These are phyloP conservation scores for Neomonachus schauinslandi DNA, from an alignment of 2,113 vertebrate species.

Conservation along the genomic window DNA sequence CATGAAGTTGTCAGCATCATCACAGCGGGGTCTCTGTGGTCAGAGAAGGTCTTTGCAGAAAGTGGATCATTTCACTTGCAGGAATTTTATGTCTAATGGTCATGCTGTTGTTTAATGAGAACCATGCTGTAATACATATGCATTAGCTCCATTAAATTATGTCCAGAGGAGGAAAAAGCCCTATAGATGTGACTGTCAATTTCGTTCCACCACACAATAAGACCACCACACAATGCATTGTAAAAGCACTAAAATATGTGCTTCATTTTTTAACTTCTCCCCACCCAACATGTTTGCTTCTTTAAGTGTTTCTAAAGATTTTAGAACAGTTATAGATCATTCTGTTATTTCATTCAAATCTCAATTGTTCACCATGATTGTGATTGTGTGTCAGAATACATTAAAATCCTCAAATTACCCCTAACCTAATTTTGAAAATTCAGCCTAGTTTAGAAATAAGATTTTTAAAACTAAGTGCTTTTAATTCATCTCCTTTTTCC, in stretches of 20 bases:
- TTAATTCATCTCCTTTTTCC: neutral
- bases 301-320: neutral
- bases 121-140: constrained; percentile 33
- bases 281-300: neutral
- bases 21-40: neutral
- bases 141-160: constrained; percentile 21
- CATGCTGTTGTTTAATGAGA: constrained; percentile 27
- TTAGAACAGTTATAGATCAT: neutral
- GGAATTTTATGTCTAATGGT: neutral
- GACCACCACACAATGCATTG: too few relatives aligned
- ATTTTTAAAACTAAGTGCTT: neutral
- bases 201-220: neutral
- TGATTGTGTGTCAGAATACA: neutral
- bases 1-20: neutral
- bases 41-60: neutral
- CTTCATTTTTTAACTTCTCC: neutral
- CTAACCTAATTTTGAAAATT: neutral
- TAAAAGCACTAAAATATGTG: neutral
- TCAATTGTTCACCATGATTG: neutral
- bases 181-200: neutral
- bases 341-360: neutral
- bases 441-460: neutral
- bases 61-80: neutral
- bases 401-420: neutral
- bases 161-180: neutral